Conservation (phyloP, 2,113 vertebrate genomes). For the Leuciscus idus region DNA sequence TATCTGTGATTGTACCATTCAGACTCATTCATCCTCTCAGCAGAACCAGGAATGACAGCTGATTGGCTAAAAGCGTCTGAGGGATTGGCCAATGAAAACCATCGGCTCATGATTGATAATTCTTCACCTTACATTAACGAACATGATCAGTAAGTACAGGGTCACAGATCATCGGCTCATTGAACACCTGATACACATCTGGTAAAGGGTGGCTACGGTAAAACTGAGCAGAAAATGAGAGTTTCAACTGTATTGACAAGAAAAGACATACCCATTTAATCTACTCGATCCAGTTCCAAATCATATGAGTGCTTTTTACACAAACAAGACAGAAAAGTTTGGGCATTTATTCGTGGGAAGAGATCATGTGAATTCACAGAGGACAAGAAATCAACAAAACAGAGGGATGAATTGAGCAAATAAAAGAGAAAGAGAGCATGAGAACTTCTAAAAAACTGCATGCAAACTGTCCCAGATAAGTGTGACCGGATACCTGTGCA, state of each 20-base stretch:
- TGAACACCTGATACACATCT: slow-evolving; percentile 61
- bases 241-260: slow-evolving; percentile 76
- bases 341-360: slow-evolving; percentile 78
- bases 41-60: slow-evolving; percentile 29
- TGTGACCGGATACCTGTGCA: slow-evolving; percentile 47
- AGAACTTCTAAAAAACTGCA: slow-evolving; percentile 67
- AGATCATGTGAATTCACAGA: slow-evolving; percentile 70
- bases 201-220: slow-evolving; percentile 67
- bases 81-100: neutral
- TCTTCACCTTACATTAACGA: slow-evolving; percentile 45
- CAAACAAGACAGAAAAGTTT: slow-evolving; percentile 81
- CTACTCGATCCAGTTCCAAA: slow-evolving; percentile 84
- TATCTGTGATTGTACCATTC: slow-evolving; percentile 29
- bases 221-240: slow-evolving; percentile 74
- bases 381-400: slow-evolving; percentile 63
- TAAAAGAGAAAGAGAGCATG: slow-evolving; percentile 65
- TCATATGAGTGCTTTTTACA: slow-evolving; percentile 83
- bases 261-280: slow-evolving; percentile 83
- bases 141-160: slow-evolving; percentile 60
- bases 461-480: slow-evolving; percentile 66
- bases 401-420: slow-evolving; percentile 59
- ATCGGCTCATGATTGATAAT: slow-evolving; percentile 44
- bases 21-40: slow-evolving; percentile 45
- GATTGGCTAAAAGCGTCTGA: slow-evolving; percentile 51
- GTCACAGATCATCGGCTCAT: slow-evolving; percentile 61